Evolutionary conservation across 2,888 invertebrate genomes (phyloP).

Genomic region (Ceramica pisi): DNA sequence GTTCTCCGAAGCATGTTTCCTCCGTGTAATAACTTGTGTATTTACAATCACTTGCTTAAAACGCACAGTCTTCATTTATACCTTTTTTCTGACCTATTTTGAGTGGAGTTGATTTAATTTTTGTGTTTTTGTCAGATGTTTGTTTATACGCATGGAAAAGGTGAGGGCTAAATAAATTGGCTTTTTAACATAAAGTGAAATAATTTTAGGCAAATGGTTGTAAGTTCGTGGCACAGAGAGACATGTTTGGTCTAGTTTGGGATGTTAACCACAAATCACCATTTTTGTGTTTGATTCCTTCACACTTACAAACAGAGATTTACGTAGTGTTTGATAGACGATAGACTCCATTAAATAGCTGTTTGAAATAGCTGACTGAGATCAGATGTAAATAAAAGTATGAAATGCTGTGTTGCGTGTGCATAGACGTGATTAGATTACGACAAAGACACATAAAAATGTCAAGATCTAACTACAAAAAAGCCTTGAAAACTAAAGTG

Average conservation of each 20-base stretch:
- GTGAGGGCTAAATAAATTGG: constrained; percentile 54
- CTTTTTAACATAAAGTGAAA: constrained; percentile 58
- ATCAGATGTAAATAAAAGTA: constrained; percentile 33
- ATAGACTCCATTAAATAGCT: constrained; percentile 16
- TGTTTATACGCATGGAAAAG: constrained; percentile 71
- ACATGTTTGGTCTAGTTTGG: constrained; percentile 73
- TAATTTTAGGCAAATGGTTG: constrained; percentile 71
- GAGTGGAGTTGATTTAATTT: constrained; percentile 72
- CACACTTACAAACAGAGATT: constrained; percentile 37
- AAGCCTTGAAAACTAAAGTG: background rate
- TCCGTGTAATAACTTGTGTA: constrained; percentile 76
- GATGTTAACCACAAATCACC: constrained; percentile 40
- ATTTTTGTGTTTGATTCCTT: constrained; percentile 46
- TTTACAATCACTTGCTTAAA: constrained; percentile 82
- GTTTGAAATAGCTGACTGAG: constrained; percentile 2
- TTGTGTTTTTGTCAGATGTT: constrained; percentile 73
- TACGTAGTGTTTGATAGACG: constrained; percentile 34
- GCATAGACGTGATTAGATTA: constrained; percentile 9
- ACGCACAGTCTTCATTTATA: constrained; percentile 68
- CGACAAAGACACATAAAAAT: constrained; percentile 31
- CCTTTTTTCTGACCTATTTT: constrained; percentile 63
- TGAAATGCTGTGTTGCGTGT: constrained; percentile 39
- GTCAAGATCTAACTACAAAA: constrained; percentile 7
- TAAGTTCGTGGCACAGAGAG: constrained; percentile 73
- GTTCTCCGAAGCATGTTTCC: constrained; percentile 84